Percentiles rank a stretch among this genome's conserved stretches.
These are phyloP conservation scores for Patella depressa DNA, from an alignment of 2,888 invertebrate genomes.

Conservation along the genomic window DNA sequence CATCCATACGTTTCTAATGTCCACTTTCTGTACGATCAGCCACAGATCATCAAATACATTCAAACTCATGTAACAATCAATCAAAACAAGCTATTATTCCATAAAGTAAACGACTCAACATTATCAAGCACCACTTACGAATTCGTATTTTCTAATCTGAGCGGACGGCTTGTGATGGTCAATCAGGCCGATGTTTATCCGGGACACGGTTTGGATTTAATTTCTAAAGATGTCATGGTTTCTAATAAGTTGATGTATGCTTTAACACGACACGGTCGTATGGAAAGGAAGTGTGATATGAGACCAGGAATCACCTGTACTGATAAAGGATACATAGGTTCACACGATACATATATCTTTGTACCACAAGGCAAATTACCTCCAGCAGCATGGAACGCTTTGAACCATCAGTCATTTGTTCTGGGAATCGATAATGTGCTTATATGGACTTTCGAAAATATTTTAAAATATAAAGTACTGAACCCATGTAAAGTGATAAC, in stretches of 20 bases:
- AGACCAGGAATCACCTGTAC: background rate
- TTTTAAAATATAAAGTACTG: constrained; percentile 18
- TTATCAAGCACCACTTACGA: constrained; percentile 1
- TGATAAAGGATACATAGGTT: constrained; percentile 8
- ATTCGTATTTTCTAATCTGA: constrained; percentile 16
- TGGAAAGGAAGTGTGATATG: constrained; percentile 22
- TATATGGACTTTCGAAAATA: constrained; percentile 18
- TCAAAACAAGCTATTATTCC: background rate
- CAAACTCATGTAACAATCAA: background rate
- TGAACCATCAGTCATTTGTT: background rate
- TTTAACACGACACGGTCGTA: constrained; percentile 17
- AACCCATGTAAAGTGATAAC: constrained; percentile 25
- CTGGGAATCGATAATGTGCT: constrained; percentile 21
- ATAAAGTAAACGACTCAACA: constrained; percentile 5
- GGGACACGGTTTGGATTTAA: constrained; percentile 14
- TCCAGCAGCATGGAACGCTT: no score
- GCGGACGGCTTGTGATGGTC: constrained; percentile 20
- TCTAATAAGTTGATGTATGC: constrained; percentile 19
- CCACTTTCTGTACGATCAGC: constrained; percentile 20
- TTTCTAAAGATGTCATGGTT: background rate
- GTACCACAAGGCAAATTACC: constrained; percentile 13
- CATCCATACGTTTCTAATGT: constrained; percentile 17
- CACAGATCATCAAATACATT: background rate
- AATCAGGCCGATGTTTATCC: constrained; percentile 24
- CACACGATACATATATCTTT: constrained; percentile 24